phyloP scores from a whole-genome alignment of 1,140 invertebrate species.

The Cydia splendana region DNA sequence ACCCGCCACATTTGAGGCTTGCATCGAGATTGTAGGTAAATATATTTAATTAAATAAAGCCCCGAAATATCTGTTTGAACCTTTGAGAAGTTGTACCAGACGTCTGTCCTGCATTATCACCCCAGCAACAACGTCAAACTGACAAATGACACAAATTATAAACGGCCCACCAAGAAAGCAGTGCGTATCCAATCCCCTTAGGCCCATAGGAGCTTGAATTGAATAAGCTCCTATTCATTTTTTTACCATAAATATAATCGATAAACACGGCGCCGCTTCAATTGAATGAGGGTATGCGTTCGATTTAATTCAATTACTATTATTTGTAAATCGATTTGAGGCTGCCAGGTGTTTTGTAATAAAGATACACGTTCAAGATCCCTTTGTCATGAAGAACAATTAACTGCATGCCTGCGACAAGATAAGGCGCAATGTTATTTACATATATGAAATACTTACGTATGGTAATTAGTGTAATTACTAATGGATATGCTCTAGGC shows the following conservation, averaged over 20 bases:
- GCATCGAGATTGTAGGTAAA: too few species aligned
- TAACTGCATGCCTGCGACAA: constrained; percentile 12
- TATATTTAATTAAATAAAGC: too few species aligned
- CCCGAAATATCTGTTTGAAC: too few species aligned
- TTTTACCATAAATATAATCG: constrained; percentile 32
- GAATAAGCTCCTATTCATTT: constrained; percentile 30
- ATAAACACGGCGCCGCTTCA: constrained; percentile 28
- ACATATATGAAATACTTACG: background rate
- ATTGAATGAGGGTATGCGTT: constrained; percentile 21
- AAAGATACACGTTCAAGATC: constrained; percentile 19
- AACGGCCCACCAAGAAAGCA: constrained; percentile 10
- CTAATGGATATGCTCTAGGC: background rate
- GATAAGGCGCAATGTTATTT: background rate
- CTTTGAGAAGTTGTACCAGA: too few species aligned
- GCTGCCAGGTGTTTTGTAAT: constrained; percentile 28
- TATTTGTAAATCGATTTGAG: constrained; percentile 28
- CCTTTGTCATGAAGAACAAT: constrained; percentile 16
- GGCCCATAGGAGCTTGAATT: constrained; percentile 15
- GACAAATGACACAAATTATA: constrained; percentile 27
- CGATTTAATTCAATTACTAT: constrained; percentile 26
- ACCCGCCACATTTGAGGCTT: too few species aligned
- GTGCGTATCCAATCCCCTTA: constrained; percentile 26
- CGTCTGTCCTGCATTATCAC: background rate
- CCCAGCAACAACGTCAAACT: background rate
- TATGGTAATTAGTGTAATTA: constrained; percentile 10